phyloP scores from a whole-genome alignment of 2,888 invertebrate genomes.

The Cataglyphis livida region DNA sequence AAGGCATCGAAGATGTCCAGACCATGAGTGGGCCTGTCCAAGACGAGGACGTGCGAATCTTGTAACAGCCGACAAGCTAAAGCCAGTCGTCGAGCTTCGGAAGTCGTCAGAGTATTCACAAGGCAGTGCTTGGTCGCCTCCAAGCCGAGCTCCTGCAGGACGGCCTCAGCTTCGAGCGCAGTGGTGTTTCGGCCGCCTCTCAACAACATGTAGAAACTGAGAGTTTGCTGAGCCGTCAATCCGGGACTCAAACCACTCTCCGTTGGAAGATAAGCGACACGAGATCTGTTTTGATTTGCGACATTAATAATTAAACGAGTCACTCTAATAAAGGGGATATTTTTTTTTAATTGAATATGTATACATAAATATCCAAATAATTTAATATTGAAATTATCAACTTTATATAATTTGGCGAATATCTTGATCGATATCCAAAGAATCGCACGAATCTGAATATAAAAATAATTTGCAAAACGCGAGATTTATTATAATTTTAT shows the following conservation, averaged over 20 bases:
- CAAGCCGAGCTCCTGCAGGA: slow-evolving; percentile 96
- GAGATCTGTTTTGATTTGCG: slow-evolving; percentile 84
- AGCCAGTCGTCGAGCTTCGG: slow-evolving; percentile 94
- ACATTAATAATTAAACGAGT: neutral
- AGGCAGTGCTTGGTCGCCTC: slow-evolving; percentile 95
- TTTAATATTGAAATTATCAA: neutral
- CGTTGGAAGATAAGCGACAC: slow-evolving; percentile 92
- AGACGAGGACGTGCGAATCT: slow-evolving; percentile 94
- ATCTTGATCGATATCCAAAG: neutral
- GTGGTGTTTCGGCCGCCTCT: slow-evolving; percentile 89
- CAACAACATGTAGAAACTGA: slow-evolving; percentile 93
- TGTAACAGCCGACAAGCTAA: slow-evolving; percentile 95
- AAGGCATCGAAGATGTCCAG: slow-evolving; percentile 99
- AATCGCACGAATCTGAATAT: neutral
- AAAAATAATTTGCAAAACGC: neutral
- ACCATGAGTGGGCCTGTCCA: slow-evolving; percentile 95
- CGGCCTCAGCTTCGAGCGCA: slow-evolving; percentile 90
- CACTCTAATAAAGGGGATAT: neutral
- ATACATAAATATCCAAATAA: neutral
- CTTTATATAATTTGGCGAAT: neutral
- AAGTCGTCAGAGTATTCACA: slow-evolving; percentile 94
- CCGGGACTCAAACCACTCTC: slow-evolving; percentile 93
- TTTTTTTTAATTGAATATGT: neutral
- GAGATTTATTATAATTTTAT: neutral
- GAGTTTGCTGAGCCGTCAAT: slow-evolving; percentile 95